A percentile compares a stretch with the other conserved stretches of the same genome.
Conservation (phyloP, 2,113 vertebrate genomes). For the Aptenodytes forsteri region DNA sequence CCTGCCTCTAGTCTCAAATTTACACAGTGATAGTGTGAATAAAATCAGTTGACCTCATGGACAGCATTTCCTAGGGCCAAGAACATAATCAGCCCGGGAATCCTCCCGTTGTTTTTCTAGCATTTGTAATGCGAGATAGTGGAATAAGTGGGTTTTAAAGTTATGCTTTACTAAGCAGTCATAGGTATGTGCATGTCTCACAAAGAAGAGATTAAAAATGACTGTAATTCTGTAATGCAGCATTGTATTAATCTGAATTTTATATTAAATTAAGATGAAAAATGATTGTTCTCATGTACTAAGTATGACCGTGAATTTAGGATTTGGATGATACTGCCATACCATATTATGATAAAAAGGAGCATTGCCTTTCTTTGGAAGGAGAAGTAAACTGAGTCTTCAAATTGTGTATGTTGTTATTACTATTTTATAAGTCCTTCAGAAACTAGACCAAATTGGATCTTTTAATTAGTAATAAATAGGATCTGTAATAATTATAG, state of each 20-base stretch:
- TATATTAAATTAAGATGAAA: background rate
- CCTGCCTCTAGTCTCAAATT: background rate
- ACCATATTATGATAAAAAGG: background rate
- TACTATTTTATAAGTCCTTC: background rate
- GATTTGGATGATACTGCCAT: background rate
- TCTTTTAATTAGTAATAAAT: background rate
- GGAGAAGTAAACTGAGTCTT: background rate
- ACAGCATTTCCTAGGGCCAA: background rate
- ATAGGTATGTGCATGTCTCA: background rate
- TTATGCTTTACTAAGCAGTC: background rate
- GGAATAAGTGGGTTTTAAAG: background rate
- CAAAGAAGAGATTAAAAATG: background rate
- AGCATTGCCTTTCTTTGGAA: background rate
- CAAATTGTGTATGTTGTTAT: background rate
- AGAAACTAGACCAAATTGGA: background rate
- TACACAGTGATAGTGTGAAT: background rate
- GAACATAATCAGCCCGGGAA: background rate
- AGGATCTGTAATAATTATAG: background rate
- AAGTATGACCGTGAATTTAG: background rate
- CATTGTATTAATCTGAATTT: background rate
- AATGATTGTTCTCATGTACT: background rate
- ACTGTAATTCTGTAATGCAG: background rate
- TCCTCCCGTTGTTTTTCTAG: background rate
- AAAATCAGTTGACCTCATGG: background rate
- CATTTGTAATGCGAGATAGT: background rate